Percentiles rank a stretch among this genome's conserved stretches.
Evolutionary conservation across 2,797 vertebrate species (phyloP).

Genomic region (Falco berigora): DNA sequence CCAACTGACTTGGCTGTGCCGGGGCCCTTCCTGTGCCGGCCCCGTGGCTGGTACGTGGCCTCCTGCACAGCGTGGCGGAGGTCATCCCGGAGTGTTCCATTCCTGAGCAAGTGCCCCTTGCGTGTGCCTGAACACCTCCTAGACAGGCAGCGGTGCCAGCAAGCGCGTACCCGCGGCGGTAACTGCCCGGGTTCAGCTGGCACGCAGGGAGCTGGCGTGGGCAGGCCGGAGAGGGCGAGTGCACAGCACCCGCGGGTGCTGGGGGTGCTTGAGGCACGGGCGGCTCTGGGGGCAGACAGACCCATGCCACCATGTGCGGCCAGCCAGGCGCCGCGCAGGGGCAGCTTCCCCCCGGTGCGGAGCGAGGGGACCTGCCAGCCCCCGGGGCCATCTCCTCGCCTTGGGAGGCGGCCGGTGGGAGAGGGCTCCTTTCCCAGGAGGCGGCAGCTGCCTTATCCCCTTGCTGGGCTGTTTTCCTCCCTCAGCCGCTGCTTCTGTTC

Average conservation of each 20-base stretch:
- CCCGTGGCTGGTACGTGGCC: too few species aligned
- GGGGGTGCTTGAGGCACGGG: not conserved
- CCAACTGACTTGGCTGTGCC: not conserved
- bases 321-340: not conserved
- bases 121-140: fast-evolving
- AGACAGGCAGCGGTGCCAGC: not conserved
- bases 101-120: not conserved
- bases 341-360: not conserved
- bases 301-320: fast-evolving
- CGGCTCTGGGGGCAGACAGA: too few species aligned
- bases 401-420: not conserved
- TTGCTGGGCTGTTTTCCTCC: not conserved
- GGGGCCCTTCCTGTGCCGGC: not conserved
- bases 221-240: not conserved
- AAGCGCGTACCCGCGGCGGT: not conserved
- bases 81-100: not conserved
- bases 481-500: not conserved
- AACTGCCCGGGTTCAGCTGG: not conserved
- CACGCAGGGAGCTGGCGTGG: fast-evolving
- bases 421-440: not conserved
- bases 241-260: too few species aligned
- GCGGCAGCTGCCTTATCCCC: conserved; percentile 34
- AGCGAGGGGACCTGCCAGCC: not conserved
- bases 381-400: not conserved
- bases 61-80: fast-evolving